phyloP scores from a whole-genome alignment of 2,113 vertebrate genomes.

The Puma concolor region DNA sequence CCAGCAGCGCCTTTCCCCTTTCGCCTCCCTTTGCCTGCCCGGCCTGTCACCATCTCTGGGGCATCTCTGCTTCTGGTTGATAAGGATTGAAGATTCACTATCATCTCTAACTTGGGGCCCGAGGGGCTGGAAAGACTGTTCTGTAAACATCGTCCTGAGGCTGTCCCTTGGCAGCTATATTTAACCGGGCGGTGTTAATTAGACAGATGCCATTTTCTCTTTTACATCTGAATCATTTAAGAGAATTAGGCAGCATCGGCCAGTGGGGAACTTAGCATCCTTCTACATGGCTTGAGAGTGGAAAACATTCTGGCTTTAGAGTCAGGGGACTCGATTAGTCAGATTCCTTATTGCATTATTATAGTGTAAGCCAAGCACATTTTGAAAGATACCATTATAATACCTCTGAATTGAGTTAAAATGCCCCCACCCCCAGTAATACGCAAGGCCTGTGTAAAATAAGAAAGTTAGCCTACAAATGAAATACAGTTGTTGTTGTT shows the following conservation, averaged over 20 bases:
- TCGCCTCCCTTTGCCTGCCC: background rate
- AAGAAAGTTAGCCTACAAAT: background rate
- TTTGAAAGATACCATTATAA: constrained; percentile 21
- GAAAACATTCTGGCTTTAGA: background rate
- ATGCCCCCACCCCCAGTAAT: background rate
- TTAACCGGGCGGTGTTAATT: constrained; percentile 73
- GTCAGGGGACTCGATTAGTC: background rate
- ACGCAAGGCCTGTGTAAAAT: background rate
- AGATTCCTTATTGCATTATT: background rate
- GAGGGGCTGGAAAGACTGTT: background rate
- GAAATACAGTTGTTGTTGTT: background rate
- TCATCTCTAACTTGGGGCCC: constrained; percentile 1
- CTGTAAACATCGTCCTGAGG: constrained; percentile 53
- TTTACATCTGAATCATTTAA: constrained; percentile 77
- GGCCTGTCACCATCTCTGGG: constrained; percentile 37
- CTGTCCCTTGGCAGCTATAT: constrained; percentile 61
- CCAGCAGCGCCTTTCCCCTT: background rate
- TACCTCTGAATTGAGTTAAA: constrained; percentile 32
- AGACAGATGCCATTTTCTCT: constrained; percentile 75
- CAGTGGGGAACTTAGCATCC: constrained; percentile 47
- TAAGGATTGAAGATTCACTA: constrained; percentile 37
- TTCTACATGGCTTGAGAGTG: constrained; percentile 14
- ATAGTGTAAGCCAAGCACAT: background rate
- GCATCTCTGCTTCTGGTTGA: constrained; percentile 61
- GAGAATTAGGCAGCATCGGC: constrained; percentile 62